Conservation (phyloP, 2,113 vertebrate species). For the Platichthys stellatus region DNA sequence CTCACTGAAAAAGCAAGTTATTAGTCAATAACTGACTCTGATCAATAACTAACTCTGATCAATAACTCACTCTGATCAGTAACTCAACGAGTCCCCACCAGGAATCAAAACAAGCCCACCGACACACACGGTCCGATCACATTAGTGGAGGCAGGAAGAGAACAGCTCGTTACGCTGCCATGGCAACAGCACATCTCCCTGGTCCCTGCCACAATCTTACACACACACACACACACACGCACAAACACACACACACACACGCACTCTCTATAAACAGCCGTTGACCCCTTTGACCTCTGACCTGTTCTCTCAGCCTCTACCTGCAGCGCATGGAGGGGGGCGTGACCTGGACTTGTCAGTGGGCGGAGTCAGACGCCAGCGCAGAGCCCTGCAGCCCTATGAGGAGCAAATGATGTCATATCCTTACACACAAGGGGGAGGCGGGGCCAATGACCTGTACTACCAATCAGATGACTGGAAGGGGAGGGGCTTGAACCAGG, state of each 20-base stretch:
- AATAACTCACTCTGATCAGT: background rate
- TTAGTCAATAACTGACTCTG: background rate
- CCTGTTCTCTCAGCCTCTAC: constrained; percentile 60
- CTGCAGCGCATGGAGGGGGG: constrained; percentile 55
- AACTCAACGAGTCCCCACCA: too few relatives aligned
- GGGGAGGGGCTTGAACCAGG: constrained; percentile 77
- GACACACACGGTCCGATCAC: background rate
- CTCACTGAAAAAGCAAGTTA: background rate
- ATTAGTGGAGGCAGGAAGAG: constrained; percentile 1
- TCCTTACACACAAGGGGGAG: constrained; percentile 50
- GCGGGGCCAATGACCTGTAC: constrained; percentile 61
- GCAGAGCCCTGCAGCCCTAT: constrained; percentile 77
- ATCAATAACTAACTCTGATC: too few relatives aligned
- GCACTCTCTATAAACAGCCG: background rate
- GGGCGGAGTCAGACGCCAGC: constrained; percentile 64
- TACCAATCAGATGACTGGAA: constrained; percentile 76
- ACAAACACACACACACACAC: background rate
- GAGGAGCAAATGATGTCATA: constrained; percentile 81
- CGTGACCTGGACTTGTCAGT: constrained; percentile 54
- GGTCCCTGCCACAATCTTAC: background rate
- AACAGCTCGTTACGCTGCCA: background rate
- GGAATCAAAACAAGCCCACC: too few relatives aligned
- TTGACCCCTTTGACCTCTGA: background rate
- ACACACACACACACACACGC: background rate
- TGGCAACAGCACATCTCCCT: constrained; percentile 21